Evolutionary conservation across 2,113 vertebrate genomes (phyloP).

Genomic region (Rhea pennata): DNA sequence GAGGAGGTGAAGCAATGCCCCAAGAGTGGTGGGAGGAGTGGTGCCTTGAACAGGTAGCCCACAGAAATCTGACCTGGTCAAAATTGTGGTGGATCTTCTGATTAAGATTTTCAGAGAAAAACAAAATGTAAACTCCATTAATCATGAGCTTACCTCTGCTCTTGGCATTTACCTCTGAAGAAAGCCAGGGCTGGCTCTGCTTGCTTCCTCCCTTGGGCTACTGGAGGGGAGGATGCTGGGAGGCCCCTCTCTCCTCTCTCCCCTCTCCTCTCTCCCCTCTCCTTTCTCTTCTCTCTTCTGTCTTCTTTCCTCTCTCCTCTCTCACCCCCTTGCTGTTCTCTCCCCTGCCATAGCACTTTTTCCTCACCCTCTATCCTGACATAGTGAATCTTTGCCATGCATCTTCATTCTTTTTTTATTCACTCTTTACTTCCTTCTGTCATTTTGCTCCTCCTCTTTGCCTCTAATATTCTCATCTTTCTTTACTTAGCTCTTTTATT

Average conservation of each 20-base stretch:
- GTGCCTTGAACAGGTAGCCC: neutral
- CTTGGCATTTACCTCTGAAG: neutral
- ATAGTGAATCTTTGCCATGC: no score
- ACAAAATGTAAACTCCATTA: neutral
- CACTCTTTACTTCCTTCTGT: no score
- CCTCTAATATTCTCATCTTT: neutral
- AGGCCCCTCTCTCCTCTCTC: accelerated
- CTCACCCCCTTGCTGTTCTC: accelerated
- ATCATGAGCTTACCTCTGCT: neutral
- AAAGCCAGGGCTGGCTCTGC: neutral
- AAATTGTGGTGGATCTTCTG: neutral
- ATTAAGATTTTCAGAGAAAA: neutral
- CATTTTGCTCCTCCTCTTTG: no score
- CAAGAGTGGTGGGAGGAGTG: neutral
- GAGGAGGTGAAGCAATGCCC: neutral
- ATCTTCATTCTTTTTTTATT: neutral
- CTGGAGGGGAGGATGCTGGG: neutral
- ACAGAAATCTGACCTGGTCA: neutral
- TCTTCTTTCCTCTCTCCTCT: neutral
- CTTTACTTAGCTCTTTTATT: neutral
- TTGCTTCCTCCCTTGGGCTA: accelerated
- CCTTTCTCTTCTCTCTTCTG: no score
- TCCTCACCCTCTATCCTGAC: no score
- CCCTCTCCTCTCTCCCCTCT: neutral
- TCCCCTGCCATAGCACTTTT: neutral